Evolutionary conservation across 2,113 vertebrate genomes (phyloP).

Genomic region (Rhinopomastus cyanomelas): DNA sequence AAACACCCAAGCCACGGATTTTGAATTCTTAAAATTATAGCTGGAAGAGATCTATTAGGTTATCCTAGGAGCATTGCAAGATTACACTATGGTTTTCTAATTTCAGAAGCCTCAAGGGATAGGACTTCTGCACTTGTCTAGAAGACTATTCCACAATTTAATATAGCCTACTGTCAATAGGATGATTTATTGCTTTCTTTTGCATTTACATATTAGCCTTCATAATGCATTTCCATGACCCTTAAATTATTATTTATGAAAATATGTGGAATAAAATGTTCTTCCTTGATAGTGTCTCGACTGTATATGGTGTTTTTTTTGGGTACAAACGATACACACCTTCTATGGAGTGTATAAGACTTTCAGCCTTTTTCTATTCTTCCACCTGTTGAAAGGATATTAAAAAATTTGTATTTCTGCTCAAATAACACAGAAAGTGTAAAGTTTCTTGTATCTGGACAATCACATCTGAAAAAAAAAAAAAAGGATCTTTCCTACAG

Average conservation of each 20-base stretch:
- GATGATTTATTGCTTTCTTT: slow-evolving; percentile 8
- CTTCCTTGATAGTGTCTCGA: background rate
- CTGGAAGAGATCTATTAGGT: slow-evolving; percentile 31
- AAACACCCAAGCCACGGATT: slow-evolving; percentile 12
- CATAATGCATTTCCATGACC: background rate
- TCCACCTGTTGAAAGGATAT: background rate
- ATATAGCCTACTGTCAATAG: background rate
- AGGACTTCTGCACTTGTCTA: background rate
- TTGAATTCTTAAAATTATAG: slow-evolving; percentile 45
- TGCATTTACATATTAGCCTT: background rate
- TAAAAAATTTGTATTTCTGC: too few species aligned
- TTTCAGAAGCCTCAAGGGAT: background rate
- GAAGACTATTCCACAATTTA: background rate
- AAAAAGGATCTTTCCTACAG: background rate
- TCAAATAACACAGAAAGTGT: background rate
- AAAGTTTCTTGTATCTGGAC: background rate
- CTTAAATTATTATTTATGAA: background rate
- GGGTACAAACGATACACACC: background rate
- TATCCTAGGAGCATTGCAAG: background rate
- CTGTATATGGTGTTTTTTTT: background rate
- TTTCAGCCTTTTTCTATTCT: background rate
- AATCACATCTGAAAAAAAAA: background rate
- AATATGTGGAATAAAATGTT: background rate
- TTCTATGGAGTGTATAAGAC: background rate
- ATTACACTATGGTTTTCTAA: background rate